phyloP scores from a whole-genome alignment of 2,113 vertebrate species.

The Gracilinanus agilis region DNA sequence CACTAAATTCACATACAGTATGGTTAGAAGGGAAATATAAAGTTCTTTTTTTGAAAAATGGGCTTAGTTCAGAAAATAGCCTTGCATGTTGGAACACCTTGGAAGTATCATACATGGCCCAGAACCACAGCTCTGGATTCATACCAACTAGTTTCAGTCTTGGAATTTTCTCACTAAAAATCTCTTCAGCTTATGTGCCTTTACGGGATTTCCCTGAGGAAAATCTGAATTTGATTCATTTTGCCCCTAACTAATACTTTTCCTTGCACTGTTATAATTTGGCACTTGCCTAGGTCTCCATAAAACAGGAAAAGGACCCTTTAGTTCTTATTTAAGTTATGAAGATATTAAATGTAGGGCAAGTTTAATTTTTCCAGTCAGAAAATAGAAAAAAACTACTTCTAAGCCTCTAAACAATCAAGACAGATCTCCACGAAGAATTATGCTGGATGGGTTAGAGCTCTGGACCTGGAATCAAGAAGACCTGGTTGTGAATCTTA shows the following conservation, averaged over 20 bases:
- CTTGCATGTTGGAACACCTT: not conserved
- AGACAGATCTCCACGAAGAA: not conserved
- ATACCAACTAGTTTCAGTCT: not conserved
- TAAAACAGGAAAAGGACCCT: not conserved
- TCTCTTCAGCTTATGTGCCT: not conserved
- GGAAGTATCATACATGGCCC: not conserved
- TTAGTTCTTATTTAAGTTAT: not conserved
- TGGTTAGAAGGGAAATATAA: slow-evolving; percentile 5
- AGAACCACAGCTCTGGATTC: not conserved
- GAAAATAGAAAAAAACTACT: not conserved
- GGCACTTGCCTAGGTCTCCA: not conserved
- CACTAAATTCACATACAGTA: slow-evolving; percentile 8
- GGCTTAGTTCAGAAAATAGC: not conserved
- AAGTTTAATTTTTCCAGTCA: not conserved
- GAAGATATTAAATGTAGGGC: not conserved
- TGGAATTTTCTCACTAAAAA: not conserved
- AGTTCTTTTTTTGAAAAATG: not conserved
- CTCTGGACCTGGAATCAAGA: not conserved
- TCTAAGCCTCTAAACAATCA: not conserved
- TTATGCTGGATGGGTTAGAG: not conserved
- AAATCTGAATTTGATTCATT: not conserved
- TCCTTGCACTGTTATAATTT: not conserved
- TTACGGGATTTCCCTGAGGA: not conserved
- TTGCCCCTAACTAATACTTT: not conserved
- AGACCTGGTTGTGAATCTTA: not conserved